These are phyloP conservation scores for Diachasmimorpha longicaudata DNA, from an alignment of 1,140 invertebrate species.

Conservation along the genomic window DNA sequence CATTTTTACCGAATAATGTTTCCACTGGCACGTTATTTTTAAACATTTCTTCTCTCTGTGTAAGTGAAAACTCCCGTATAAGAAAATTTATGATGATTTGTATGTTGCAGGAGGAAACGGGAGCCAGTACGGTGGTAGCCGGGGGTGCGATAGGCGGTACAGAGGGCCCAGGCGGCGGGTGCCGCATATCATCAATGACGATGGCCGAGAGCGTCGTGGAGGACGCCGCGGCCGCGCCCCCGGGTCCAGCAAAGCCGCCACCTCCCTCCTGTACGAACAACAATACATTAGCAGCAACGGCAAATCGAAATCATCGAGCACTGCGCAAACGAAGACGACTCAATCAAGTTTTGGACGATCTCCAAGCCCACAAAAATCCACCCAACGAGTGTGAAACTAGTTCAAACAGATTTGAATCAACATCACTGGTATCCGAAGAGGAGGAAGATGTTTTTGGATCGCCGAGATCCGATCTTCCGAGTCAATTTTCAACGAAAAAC, in stretches of 20 bases:
- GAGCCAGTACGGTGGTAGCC: slow-evolving; percentile 59
- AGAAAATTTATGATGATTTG: not conserved
- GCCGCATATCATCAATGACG: slow-evolving; percentile 69
- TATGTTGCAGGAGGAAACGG: slow-evolving; percentile 54
- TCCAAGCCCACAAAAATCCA: slow-evolving; percentile 63
- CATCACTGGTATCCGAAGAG: slow-evolving; percentile 49
- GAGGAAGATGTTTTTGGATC: slow-evolving; percentile 55
- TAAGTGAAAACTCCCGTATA: no score
- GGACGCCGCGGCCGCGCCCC: slow-evolving; percentile 61
- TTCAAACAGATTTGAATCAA: slow-evolving; percentile 54
- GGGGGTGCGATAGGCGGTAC: slow-evolving; percentile 56
- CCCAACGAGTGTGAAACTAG: slow-evolving; percentile 45
- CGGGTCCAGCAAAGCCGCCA: slow-evolving; percentile 59
- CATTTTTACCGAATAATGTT: no score
- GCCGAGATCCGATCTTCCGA: slow-evolving; percentile 45
- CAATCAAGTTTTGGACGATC: slow-evolving; percentile 76
- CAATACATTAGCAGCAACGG: slow-evolving; percentile 67
- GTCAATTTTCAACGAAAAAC: slow-evolving; percentile 35
- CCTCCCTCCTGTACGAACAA: slow-evolving; percentile 63
- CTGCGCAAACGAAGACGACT: slow-evolving; percentile 76
- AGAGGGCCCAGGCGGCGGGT: slow-evolving; percentile 66
- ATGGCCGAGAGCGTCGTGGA: slow-evolving; percentile 72
- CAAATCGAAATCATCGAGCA: slow-evolving; percentile 68
- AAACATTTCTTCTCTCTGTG: not conserved
- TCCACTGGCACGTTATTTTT: no score